Conservation (phyloP, 2,888 invertebrate species). For the Ganaspis brasiliensis region DNA sequence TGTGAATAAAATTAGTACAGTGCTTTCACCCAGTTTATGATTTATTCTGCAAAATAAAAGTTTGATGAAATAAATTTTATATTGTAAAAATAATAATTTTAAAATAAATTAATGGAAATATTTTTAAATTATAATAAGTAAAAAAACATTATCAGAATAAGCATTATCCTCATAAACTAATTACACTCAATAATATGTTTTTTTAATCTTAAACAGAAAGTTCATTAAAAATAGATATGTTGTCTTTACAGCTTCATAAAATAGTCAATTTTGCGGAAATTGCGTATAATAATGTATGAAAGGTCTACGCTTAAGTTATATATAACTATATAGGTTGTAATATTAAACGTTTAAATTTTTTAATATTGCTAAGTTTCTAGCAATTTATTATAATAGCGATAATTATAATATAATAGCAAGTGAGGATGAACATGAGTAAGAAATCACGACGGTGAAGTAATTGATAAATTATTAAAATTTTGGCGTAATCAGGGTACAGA, state of each 20-base stretch:
- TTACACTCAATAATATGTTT: too few species aligned
- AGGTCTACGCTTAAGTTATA: neutral
- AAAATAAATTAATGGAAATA: too few species aligned
- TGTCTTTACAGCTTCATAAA: neutral
- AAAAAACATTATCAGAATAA: too few species aligned
- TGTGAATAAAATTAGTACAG: slow-evolving; percentile 3
- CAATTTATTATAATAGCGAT: neutral
- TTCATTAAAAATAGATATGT: neutral
- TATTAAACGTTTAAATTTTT: slow-evolving; percentile 7
- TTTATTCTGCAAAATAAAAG: neutral
- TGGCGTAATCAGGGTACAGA: slow-evolving; percentile 1
- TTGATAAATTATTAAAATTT: slow-evolving; percentile 20
- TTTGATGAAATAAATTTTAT: too few species aligned
- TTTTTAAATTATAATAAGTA: too few species aligned
- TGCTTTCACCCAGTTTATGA: neutral
- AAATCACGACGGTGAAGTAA: slow-evolving; percentile 1
- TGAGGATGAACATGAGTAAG: neutral
- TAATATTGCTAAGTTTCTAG: neutral
- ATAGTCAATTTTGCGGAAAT: slow-evolving; percentile 18
- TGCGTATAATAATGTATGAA: neutral
- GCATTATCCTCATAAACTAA: too few species aligned
- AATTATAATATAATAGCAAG: neutral
- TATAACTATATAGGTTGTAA: neutral
- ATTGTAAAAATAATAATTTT: too few species aligned
- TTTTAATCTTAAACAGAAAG: neutral